phyloP scores from a whole-genome alignment of 2,888 invertebrate species.

The Brenthis hecate region DNA sequence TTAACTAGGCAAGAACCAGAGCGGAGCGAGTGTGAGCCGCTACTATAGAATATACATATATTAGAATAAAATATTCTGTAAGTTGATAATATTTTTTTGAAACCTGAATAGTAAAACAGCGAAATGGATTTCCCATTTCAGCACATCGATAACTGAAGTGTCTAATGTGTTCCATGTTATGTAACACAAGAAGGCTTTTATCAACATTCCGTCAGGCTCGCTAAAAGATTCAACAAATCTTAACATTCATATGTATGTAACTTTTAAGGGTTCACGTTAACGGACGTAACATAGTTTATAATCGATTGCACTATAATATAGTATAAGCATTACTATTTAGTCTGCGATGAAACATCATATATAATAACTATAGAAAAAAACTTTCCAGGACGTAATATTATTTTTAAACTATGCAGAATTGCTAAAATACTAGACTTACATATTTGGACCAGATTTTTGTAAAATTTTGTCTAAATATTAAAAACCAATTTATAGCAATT shows the following conservation, averaged over 20 bases:
- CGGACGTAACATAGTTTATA: too few species aligned
- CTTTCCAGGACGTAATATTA: too few species aligned
- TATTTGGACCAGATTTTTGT: too few species aligned
- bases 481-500: too few species aligned
- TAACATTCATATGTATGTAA: neutral
- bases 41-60: neutral
- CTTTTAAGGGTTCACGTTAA: neutral
- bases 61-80: neutral
- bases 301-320: too few species aligned
- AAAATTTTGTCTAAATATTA: too few species aligned
- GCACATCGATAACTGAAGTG: constrained; percentile 18
- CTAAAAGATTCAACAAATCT: constrained; percentile 28
- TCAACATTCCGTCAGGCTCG: constrained; percentile 27
- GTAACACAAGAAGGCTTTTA: constrained; percentile 38
- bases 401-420: too few species aligned
- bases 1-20: too few species aligned
- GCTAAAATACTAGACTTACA: too few species aligned
- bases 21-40: neutral
- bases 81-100: neutral
- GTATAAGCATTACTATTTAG: too few species aligned
- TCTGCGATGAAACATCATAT: too few species aligned
- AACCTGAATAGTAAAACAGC: constrained; percentile 4
- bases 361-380: too few species aligned
- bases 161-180: constrained; percentile 35
- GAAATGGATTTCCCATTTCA: constrained; percentile 12